Percentiles rank a stretch among this genome's conserved stretches.
phyloP scores from a whole-genome alignment of 2,797 vertebrate genomes.

The Enteromius trimaculatus region DNA sequence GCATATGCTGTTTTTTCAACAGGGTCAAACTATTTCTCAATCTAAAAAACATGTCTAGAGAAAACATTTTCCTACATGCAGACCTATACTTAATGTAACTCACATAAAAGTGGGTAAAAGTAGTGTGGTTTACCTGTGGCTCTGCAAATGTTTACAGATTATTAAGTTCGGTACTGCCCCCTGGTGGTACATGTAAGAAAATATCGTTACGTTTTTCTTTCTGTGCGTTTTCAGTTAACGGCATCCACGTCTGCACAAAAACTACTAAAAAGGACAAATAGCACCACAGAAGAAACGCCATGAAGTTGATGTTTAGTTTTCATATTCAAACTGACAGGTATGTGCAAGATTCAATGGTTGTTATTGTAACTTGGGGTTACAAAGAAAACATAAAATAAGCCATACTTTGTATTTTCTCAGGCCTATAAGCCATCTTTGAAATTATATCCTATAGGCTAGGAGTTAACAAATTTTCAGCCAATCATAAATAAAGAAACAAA shows the following conservation, averaged over 20 bases:
- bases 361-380: neutral
- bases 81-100: neutral
- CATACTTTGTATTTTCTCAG: neutral
- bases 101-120: neutral
- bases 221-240: neutral
- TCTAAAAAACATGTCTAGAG: neutral
- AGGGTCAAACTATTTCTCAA: neutral
- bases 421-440: neutral
- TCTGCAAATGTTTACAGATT: neutral
- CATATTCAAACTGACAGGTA: neutral
- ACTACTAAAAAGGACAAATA: neutral
- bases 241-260: neutral
- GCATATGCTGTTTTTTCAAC: no score
- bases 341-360: neutral
- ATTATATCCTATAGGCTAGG: neutral
- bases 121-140: neutral
- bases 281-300: neutral
- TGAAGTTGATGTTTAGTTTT: neutral
- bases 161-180: constrained; percentile 3
- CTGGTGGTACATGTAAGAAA: constrained; percentile 9
- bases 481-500: neutral
- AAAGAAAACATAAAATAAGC: neutral
- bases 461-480: neutral
- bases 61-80: neutral
- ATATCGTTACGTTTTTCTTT: neutral